Conservation (phyloP, 2,113 vertebrate species). For the Thermophis baileyi region DNA sequence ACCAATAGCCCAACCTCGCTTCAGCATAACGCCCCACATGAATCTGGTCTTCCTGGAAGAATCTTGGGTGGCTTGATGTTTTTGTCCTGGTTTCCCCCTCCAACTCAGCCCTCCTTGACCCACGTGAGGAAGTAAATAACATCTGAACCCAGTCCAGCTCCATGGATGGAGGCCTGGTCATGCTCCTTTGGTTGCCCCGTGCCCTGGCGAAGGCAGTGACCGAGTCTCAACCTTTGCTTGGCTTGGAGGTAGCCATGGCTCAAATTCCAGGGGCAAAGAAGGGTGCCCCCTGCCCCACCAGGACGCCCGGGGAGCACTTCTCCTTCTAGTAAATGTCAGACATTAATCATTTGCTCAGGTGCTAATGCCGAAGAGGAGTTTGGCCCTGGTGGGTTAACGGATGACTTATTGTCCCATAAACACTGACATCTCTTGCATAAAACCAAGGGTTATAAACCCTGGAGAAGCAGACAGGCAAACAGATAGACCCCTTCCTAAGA, state of each 20-base stretch:
- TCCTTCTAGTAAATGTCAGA: not conserved
- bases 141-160: not conserved
- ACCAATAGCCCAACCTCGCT: not conserved
- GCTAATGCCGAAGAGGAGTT: not conserved
- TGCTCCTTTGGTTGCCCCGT: no score
- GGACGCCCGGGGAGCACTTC: not conserved
- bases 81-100: not conserved
- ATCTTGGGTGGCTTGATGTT: not conserved
- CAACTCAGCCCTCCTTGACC: not conserved
- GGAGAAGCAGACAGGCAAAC: not conserved
- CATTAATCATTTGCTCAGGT: not conserved
- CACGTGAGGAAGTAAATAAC: not conserved
- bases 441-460: not conserved
- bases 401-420: constrained; percentile 13
- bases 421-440: not conserved
- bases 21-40: not conserved
- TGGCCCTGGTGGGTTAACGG: constrained; percentile 8
- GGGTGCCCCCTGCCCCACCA: rapidly evolving
- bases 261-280: not conserved
- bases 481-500: not conserved
- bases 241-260: not conserved
- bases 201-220: not conserved
- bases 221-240: not conserved
- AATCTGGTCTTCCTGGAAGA: not conserved
- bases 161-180: not conserved